Base-by-base conservation (phyloP, 2,113 vertebrate species). In the Notothenia coriiceps region DNA sequence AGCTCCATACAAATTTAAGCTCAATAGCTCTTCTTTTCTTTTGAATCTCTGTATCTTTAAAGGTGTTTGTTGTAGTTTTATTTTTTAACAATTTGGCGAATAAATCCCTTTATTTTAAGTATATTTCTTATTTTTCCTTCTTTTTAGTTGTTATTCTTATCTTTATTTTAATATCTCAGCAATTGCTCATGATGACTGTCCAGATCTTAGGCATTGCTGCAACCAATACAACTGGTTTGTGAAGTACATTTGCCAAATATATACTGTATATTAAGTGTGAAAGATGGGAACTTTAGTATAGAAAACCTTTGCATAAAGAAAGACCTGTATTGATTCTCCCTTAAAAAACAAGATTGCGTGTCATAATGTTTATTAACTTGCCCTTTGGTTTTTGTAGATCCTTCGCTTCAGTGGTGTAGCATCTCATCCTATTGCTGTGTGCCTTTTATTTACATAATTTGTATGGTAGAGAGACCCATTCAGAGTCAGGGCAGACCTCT, bases 401-500 rank as follows among this genome's bases (percentile, higher is more conserved):
- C 57, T 3, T 4, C 9, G 6, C 25, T 9, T 10, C 74, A 49
- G 50, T 14, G 12, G 9, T 20, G 17, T 54, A 62, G 50, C 56
- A 10, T 55, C 59, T 82, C 69, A 55, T 72, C 33, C 12, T 52
- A 7, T 80, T 82, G 62, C 76, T 40, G 2, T 71, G 29, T n/a
- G n/a, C 20, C 70, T 54, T 72, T 77, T 59, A 50, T 70, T 73
- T 29, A n/a, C 44, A 35, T 77, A 89, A 83, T 89, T 89, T 88
- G 85, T 54, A 25, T 47, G 71, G 52, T 80, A 46, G 59, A 64
- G 68, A 85, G 82, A 71, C 25, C 51, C 10, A 0, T 52, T 55
- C 33, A 57, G 10, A 0, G 52, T 55, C 33, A 57, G 52, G 75
- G 62, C 70, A 79, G 82, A 75, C 56, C 77, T 77, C 69, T 79